Base-by-base conservation (phyloP, 2,888 invertebrate genomes). In the Liopterus haemorrhoidalis region DNA sequence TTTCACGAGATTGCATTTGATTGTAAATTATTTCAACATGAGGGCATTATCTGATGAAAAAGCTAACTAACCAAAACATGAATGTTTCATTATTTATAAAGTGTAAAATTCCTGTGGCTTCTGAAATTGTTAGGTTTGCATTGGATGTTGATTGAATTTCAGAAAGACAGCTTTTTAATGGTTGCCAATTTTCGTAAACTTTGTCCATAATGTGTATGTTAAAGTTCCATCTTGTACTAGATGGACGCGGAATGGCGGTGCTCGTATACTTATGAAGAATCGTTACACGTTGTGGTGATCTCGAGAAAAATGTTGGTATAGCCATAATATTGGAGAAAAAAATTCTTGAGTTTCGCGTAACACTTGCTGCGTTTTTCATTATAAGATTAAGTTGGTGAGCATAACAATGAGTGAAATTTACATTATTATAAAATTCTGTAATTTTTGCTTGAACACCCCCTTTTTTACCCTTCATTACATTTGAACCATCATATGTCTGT, bases 401-500 rank as follows among this genome's bases (percentile, higher is more conserved):
- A 40, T 53, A 53, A 27, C 54, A 52, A 39, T 54, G 53, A 2
- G 49, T 36, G 28, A 47, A 53, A 28, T 47, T 31, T 11, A 51
- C 53, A 44, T 48, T 3, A 5, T 3, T 5, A 35, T 41, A 49
- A 6, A 18, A 36, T 22, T 46, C 19, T 41, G 47, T 50, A n/a
- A 56, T 46, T 43, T 32, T 36, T 1, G 47, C 42, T 47, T 59
- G 58, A 12, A 59, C 54, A 20, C 57, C 55, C 15, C 22, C 38
- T 5, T 27, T 37, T 21, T 28, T 43, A 11, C 54, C 57, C 18
- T 46, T 55, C 55, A 59, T 52, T 5, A 54, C 54, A 14, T 41
- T 32, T 41, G 57, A 56, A 30, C 58, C 57, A 46, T 60, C 59
- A 36, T 55, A 59, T 19, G 47, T 52, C 41, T 58, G 59, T n/a